These are phyloP conservation scores for Sylvicapra grimmia DNA, from an alignment of 2,113 vertebrate species.

Conservation along the genomic window DNA sequence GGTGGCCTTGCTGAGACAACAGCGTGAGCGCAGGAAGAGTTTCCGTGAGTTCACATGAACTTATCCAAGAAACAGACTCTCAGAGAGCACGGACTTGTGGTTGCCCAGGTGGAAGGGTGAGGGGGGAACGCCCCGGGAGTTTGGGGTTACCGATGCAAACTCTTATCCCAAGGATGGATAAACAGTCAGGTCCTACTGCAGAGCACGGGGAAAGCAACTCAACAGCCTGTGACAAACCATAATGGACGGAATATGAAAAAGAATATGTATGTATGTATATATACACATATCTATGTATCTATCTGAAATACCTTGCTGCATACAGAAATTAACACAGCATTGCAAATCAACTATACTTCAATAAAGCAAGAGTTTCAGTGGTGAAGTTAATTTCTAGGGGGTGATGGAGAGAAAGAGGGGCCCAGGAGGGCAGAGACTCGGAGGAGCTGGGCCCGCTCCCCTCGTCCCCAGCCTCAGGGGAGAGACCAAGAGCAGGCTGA, in stretches of 20 bases:
- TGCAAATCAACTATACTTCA: not conserved
- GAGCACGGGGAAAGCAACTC: not conserved
- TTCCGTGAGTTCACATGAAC: not conserved
- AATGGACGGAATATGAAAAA: not conserved
- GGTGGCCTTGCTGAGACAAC: no score
- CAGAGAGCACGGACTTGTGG: not conserved
- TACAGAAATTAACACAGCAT: not conserved
- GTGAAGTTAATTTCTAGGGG: not conserved
- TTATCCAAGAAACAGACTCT: not conserved
- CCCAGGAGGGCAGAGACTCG: not conserved
- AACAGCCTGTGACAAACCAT: not conserved
- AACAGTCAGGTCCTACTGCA: not conserved
- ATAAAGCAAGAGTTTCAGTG: not conserved
- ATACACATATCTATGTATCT: not conserved
- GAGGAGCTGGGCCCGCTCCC: not conserved
- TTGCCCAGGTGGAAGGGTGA: not conserved
- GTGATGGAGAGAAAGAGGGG: accelerated
- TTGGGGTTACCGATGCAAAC: not conserved
- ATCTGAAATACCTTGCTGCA: not conserved
- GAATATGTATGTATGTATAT: not conserved
- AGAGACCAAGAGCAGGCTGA: not conserved
- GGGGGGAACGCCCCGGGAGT: accelerated
- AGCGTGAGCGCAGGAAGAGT: accelerated
- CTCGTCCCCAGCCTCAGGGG: not conserved
- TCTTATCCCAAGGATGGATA: not conserved